These are phyloP conservation scores for Timandra comae DNA, from an alignment of 2,888 invertebrate genomes.

Conservation along the genomic window DNA sequence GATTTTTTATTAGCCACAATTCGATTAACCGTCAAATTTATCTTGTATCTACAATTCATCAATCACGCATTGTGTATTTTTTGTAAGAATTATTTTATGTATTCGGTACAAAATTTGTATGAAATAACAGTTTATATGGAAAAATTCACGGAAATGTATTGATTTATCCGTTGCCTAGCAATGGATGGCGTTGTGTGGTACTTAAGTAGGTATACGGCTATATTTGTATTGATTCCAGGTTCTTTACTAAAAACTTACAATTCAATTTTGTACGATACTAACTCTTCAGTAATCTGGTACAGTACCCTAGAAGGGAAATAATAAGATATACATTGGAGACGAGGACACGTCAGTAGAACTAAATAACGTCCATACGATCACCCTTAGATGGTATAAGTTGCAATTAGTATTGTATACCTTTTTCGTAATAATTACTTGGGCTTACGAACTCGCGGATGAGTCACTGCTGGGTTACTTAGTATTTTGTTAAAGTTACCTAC, in stretches of 20 bases:
- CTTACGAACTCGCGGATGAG: no score
- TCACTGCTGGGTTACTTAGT: no score
- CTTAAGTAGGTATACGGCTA: no score
- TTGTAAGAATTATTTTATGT: not conserved
- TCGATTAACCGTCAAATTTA: constrained; percentile 22
- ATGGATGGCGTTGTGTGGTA: no score
- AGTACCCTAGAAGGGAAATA: constrained; percentile 21
- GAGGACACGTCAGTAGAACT: constrained; percentile 22
- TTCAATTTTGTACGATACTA: not conserved
- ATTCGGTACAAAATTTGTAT: no score
- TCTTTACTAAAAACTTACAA: no score
- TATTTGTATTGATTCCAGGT: no score
- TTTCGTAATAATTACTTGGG: constrained; percentile 35
- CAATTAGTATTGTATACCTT: constrained; percentile 38
- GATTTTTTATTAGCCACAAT: constrained; percentile 23
- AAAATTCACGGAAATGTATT: no score
- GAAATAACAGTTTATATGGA: no score
- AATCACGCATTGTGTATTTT: constrained; percentile 7
- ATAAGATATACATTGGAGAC: constrained; percentile 23
- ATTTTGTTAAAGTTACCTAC: no score
- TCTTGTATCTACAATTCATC: constrained; percentile 16
- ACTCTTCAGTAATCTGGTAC: constrained; percentile 11
- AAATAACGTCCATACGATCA: constrained; percentile 35
- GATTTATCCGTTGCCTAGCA: no score
- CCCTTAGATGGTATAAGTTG: constrained; percentile 30